phyloP scores from a whole-genome alignment of 2,113 vertebrate genomes.

The Apteryx mantelli region DNA sequence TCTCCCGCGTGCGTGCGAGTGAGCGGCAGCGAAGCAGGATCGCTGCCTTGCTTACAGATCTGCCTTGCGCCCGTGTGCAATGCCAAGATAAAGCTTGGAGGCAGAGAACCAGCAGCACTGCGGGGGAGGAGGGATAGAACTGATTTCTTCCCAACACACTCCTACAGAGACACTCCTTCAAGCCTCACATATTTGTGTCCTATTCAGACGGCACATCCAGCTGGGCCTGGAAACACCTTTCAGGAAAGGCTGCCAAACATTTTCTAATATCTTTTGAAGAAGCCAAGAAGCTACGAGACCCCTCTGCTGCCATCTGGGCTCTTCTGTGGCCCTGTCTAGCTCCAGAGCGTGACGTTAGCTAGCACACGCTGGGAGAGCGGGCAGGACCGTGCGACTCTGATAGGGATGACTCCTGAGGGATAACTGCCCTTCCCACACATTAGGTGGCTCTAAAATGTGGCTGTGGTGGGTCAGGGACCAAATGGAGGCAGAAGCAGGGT shows the following conservation, averaged over 20 bases:
- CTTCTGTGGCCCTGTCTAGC: neutral
- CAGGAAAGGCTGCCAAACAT: neutral
- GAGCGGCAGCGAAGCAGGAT: neutral
- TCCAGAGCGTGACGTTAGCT: rapidly evolving
- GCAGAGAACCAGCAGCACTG: neutral
- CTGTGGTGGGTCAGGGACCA: rapidly evolving
- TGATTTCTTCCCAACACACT: rapidly evolving
- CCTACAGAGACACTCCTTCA: neutral
- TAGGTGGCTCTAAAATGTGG: neutral
- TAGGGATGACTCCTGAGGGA: neutral
- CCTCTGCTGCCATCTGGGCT: neutral
- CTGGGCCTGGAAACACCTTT: neutral
- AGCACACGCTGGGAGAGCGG: neutral
- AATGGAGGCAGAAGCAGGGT: neutral
- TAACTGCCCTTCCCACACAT: neutral
- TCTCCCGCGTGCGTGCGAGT: no score
- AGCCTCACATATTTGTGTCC: neutral
- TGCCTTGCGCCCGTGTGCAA: rapidly evolving
- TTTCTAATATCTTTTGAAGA: rapidly evolving
- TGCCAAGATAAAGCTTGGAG: neutral
- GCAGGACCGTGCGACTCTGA: no score
- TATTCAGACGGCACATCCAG: neutral
- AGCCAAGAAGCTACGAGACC: neutral
- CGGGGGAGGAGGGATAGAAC: neutral
- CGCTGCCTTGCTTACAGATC: rapidly evolving